Conservation (phyloP, 2,888 invertebrate genomes). For the Nemoura dubitans region DNA sequence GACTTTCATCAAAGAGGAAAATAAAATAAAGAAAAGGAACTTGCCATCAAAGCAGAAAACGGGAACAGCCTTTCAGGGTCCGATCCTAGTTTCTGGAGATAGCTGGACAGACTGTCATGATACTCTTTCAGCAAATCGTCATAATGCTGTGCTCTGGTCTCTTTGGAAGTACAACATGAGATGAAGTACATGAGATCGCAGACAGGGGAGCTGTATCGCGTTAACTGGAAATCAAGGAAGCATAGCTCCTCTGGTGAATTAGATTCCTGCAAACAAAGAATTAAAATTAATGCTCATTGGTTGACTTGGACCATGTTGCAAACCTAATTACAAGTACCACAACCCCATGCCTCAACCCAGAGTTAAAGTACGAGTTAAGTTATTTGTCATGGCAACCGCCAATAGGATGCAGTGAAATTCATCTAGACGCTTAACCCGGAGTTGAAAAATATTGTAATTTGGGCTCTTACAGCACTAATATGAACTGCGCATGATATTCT, state of each 20-base stretch:
- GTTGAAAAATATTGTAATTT: no score
- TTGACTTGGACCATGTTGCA: no score
- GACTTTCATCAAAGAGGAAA: slow-evolving; percentile 7
- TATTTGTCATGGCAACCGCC: no score
- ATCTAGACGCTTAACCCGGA: no score
- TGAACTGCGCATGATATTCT: no score
- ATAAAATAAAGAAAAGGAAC: background rate
- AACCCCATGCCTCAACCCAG: no score
- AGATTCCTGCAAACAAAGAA: background rate
- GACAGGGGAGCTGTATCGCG: slow-evolving; percentile 24
- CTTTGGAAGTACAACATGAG: slow-evolving; percentile 18
- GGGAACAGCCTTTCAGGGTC: background rate
- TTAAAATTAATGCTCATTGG: no score
- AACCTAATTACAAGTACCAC: no score
- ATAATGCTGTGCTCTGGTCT: slow-evolving; percentile 30
- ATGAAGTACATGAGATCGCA: slow-evolving; percentile 36
- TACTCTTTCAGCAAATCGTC: background rate
- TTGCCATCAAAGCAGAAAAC: background rate
- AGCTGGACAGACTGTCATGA: background rate
- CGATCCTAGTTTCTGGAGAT: background rate
- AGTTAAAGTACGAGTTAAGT: no score
- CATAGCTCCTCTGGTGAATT: background rate
- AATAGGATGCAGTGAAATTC: no score
- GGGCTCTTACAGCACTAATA: no score
- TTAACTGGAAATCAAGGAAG: slow-evolving; percentile 35